Percentiles rank a stretch among this genome's conserved stretches.
Conservation (phyloP, 2,888 invertebrate genomes). For the Cosmopolites sordidus region DNA sequence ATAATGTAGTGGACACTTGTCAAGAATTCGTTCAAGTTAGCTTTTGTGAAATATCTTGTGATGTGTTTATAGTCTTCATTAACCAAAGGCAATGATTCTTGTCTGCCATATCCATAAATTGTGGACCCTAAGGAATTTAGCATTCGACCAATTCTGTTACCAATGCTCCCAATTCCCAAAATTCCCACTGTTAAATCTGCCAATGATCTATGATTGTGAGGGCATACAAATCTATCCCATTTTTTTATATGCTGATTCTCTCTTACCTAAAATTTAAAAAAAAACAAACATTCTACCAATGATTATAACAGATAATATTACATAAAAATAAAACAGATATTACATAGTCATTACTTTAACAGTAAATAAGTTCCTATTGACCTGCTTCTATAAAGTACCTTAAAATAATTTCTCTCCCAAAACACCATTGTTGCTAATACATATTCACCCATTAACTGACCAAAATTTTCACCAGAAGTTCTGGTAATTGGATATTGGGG, state of each 20-base stretch:
- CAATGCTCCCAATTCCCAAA: constrained; percentile 54
- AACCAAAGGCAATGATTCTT: constrained; percentile 21
- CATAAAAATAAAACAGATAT: too few species aligned
- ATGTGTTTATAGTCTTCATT: constrained; percentile 29
- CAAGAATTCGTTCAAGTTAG: constrained; percentile 44
- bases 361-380: too few species aligned
- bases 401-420: constrained; percentile 47
- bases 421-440: constrained; percentile 50
- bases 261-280: constrained; percentile 26
- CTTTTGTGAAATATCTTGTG: constrained; percentile 39
- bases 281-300: neutral
- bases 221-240: constrained; percentile 14
- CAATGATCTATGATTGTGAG: constrained; percentile 43
- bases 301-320: too few species aligned
- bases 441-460: constrained; percentile 52
- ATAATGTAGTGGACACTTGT: constrained; percentile 54
- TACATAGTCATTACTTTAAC: too few species aligned
- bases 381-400: constrained; percentile 30
- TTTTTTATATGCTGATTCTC: constrained; percentile 30
- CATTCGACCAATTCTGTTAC: constrained; percentile 47
- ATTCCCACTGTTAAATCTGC: constrained; percentile 52
- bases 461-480: constrained; percentile 49
- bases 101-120: constrained; percentile 35
- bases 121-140: constrained; percentile 50
- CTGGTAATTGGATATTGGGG: constrained; percentile 32